Conservation (phyloP, 2,797 vertebrate genomes). For the Brotula barbata region DNA sequence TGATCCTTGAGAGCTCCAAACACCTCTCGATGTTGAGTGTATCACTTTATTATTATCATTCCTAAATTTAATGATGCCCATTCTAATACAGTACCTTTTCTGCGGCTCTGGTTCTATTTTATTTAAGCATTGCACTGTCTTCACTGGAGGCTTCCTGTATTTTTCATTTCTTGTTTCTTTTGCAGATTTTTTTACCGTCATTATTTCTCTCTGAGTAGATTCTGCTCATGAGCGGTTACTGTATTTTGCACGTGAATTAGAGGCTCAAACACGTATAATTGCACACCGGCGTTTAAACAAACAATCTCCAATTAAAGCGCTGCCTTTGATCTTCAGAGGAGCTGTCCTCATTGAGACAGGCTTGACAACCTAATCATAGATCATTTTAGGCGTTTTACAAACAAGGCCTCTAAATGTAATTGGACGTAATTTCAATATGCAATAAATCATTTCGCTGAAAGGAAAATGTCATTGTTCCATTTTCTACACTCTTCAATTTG, state of each 20-base stretch:
- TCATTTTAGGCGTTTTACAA: constrained; percentile 42
- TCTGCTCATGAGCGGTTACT: constrained; percentile 6
- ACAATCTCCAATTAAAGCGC: constrained; percentile 29
- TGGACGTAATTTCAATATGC: constrained; percentile 21
- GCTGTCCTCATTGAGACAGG: constrained; percentile 9
- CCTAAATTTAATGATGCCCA: no score
- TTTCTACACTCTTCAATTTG: no score
- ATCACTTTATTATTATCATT: no score
- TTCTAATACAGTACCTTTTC: no score
- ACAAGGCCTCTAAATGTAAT: constrained; percentile 29
- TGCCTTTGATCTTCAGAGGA: constrained; percentile 39
- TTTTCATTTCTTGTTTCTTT: neutral
- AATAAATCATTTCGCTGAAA: constrained; percentile 9
- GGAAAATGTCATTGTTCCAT: constrained; percentile 2
- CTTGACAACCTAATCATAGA: constrained; percentile 42
- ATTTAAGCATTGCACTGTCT: no score
- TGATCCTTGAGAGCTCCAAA: no score
- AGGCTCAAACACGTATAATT: constrained; percentile 24
- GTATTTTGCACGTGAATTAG: constrained; percentile 14
- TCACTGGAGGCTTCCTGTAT: no score
- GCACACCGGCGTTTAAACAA: constrained; percentile 4
- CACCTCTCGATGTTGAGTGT: no score
- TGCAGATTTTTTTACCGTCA: neutral
- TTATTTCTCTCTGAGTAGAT: neutral
- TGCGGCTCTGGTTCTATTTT: no score